phyloP scores from a whole-genome alignment of 1,140 invertebrate species.

The Orius laevigatus region DNA sequence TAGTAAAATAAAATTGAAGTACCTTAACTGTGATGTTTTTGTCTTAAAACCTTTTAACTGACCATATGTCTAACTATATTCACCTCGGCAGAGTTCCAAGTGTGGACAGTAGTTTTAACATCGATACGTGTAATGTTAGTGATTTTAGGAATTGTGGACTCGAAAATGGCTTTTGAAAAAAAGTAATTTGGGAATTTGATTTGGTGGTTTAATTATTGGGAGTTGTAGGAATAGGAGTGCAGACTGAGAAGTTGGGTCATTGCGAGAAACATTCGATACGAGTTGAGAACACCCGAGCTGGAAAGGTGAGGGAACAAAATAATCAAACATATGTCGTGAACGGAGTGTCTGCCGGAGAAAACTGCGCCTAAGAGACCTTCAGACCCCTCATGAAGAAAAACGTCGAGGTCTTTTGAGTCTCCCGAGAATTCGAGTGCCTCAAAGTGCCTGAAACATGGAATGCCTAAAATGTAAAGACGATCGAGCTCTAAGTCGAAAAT shows the following conservation, averaged over 20 bases:
- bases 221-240: slow-evolving; percentile 10
- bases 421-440: background rate
- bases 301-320: slow-evolving; percentile 23
- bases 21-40: too few relatives aligned
- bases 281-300: slow-evolving; percentile 20
- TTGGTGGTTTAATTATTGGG: too few relatives aligned
- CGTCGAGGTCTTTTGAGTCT: slow-evolving; percentile 1
- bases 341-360: slow-evolving; percentile 24
- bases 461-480: background rate
- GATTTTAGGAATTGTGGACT: slow-evolving; percentile 15
- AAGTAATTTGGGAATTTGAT: too few relatives aligned
- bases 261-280: slow-evolving; percentile 17
- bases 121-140: background rate
- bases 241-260: slow-evolving; percentile 13
- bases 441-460: slow-evolving; percentile 5
- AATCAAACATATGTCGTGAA: slow-evolving; percentile 23
- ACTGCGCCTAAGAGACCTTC: slow-evolving; percentile 20
- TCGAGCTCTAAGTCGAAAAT: slow-evolving; percentile 28
- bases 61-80: too few relatives aligned
- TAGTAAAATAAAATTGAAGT: too few relatives aligned
- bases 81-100: too few relatives aligned
- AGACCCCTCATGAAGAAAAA: slow-evolving; percentile 12
- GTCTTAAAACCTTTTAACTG: too few relatives aligned
- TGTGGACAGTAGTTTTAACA: background rate
- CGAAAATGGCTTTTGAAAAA: too few relatives aligned